These are phyloP conservation scores for Tamandua tetradactyla DNA, from an alignment of 2,797 vertebrate species.

Conservation along the genomic window DNA sequence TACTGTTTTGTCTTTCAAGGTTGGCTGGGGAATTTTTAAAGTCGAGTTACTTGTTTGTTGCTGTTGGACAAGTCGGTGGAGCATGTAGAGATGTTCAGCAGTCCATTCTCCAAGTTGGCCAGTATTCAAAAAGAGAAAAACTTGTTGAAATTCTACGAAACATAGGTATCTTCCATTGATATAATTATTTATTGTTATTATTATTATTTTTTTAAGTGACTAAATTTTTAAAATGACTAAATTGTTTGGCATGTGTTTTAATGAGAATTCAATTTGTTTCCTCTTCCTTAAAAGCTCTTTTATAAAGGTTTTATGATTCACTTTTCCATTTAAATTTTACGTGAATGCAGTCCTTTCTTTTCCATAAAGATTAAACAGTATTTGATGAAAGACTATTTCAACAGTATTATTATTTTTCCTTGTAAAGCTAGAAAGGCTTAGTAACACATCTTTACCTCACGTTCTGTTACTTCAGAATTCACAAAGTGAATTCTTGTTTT, in stretches of 20 bases:
- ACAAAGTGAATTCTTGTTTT: neutral
- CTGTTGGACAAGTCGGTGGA: slow-evolving; percentile 93
- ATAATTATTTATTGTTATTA: neutral
- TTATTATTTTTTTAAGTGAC: neutral
- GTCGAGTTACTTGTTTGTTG: slow-evolving; percentile 93
- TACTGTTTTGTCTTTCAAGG: slow-evolving; percentile 83
- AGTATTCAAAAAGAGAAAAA: slow-evolving; percentile 91
- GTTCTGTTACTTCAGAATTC: neutral
- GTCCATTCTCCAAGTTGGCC: slow-evolving; percentile 89
- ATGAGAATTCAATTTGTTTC: neutral
- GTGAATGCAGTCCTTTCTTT: neutral
- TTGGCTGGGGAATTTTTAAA: slow-evolving; percentile 93
- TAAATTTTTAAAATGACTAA: neutral
- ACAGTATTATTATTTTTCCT: neutral
- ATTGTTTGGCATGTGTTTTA: slow-evolving; percentile 20
- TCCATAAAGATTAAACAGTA: neutral
- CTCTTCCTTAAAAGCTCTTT: neutral
- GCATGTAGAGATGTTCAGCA: slow-evolving; percentile 96
- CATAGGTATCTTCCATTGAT: slow-evolving; percentile 86
- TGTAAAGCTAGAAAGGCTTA: slow-evolving; percentile 33
- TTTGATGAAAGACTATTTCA: slow-evolving; percentile 36
- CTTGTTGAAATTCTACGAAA: slow-evolving; percentile 91
- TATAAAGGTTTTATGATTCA: neutral
- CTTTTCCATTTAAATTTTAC: neutral
- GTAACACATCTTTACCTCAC: neutral